phyloP scores from a whole-genome alignment of 2,888 invertebrate species.

The Cordilura impudica region DNA sequence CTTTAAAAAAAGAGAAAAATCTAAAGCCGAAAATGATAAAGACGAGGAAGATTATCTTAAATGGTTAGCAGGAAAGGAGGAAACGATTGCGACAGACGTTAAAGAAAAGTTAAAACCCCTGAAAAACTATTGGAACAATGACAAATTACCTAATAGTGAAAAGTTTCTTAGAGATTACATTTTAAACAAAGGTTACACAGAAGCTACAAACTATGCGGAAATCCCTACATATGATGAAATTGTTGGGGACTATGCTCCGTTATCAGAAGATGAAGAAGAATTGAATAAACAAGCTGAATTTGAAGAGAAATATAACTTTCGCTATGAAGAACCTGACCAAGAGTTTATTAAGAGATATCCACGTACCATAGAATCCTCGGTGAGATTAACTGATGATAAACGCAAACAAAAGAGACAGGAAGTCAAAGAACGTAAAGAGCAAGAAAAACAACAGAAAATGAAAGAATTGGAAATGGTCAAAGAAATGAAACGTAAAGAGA shows the following conservation, averaged over 20 bases:
- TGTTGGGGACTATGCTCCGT: slow-evolving; percentile 80
- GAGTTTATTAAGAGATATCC: slow-evolving; percentile 96
- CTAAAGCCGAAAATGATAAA: slow-evolving; percentile 79
- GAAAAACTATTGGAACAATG: slow-evolving; percentile 90
- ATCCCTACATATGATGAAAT: slow-evolving; percentile 84
- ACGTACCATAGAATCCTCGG: slow-evolving; percentile 89
- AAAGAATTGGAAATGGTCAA: slow-evolving; percentile 93
- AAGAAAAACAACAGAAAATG: slow-evolving; percentile 88
- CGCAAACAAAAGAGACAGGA: slow-evolving; percentile 89
- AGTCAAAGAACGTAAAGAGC: slow-evolving; percentile 84
- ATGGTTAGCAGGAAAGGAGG: slow-evolving; percentile 88
- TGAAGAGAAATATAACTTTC: slow-evolving; percentile 96
- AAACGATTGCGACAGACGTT: slow-evolving; percentile 81
- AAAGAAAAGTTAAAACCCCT: slow-evolving; percentile 84
- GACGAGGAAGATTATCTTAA: slow-evolving; percentile 83
- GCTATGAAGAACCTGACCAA: slow-evolving; percentile 97
- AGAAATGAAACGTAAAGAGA: slow-evolving; percentile 92
- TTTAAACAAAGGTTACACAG: slow-evolving; percentile 85
- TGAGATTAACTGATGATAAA: slow-evolving; percentile 88
- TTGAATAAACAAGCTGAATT: slow-evolving; percentile 92
- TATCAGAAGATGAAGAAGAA: slow-evolving; percentile 88
- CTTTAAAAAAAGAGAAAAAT: slow-evolving; percentile 80
- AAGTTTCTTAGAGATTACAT: slow-evolving; percentile 95
- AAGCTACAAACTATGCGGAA: slow-evolving; percentile 76
- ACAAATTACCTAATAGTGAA: slow-evolving; percentile 89